A percentile compares a stretch with the other conserved stretches of the same genome.
Evolutionary conservation across 1,140 invertebrate genomes (phyloP).

Genomic region (Doryteuthis pealeii): DNA sequence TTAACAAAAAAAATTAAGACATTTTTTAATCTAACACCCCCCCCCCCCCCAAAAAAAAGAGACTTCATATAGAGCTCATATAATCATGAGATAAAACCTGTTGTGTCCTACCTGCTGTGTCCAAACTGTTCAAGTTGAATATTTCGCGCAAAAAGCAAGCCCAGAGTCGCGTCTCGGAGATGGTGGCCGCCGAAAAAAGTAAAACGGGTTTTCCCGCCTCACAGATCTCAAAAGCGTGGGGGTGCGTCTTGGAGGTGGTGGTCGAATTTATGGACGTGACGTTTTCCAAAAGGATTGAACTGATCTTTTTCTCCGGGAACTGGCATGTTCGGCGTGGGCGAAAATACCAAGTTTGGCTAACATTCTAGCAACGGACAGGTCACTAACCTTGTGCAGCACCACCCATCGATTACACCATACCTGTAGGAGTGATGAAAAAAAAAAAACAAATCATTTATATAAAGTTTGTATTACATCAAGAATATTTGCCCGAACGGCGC

Average conservation of each 20-base stretch:
- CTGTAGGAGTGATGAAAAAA: constrained; percentile 18
- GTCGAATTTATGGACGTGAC: constrained; percentile 32
- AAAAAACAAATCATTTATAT: no score
- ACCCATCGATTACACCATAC: constrained; percentile 42
- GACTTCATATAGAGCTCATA: no score
- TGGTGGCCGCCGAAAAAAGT: constrained; percentile 29
- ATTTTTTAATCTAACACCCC: no score
- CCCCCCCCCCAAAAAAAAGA: no score
- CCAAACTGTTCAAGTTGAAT: constrained; percentile 23
- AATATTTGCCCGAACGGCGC: no score
- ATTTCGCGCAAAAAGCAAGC: constrained; percentile 32
- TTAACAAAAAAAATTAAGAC: no score
- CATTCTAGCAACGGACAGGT: constrained; percentile 30
- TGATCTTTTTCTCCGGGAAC: constrained; percentile 22
- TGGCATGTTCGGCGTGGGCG: constrained; percentile 24
- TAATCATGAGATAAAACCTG: no score
- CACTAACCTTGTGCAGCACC: constrained; percentile 40
- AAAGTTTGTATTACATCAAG: no score
- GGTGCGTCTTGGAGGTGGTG: constrained; percentile 34
- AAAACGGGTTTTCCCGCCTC: constrained; percentile 32
- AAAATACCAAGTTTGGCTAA: constrained; percentile 38
- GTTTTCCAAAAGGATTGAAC: constrained; percentile 39
- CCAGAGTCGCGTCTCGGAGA: constrained; percentile 36
- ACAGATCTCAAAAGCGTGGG: constrained; percentile 39
- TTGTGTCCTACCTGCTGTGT: background rate